These are phyloP conservation scores for Petroica traversi DNA, from an alignment of 2,113 vertebrate genomes.

Conservation along the genomic window DNA sequence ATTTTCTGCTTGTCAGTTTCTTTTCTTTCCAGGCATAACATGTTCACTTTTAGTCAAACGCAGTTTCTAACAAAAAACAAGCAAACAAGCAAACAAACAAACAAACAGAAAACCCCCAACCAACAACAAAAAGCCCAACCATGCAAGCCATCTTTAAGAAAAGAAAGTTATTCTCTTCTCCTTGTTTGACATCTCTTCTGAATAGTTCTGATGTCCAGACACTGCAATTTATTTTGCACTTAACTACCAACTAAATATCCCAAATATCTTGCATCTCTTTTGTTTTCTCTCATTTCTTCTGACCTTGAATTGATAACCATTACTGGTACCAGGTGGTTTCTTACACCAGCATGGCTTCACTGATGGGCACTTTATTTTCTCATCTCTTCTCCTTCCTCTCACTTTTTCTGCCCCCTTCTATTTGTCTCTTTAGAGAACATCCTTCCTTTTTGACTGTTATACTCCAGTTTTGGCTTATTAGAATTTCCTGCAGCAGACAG, in stretches of 20 bases:
- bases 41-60: neutral
- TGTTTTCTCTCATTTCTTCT: neutral
- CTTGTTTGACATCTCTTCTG: neutral
- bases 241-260: neutral
- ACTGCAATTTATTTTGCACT: neutral
- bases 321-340: neutral
- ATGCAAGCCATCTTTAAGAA: neutral
- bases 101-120: too few species aligned
- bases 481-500: neutral
- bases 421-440: neutral
- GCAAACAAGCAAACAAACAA: neutral
- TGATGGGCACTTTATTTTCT: neutral
- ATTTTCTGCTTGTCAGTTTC: neutral
- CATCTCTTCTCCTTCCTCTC: neutral
- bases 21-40: neutral
- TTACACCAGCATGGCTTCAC: neutral
- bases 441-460: neutral
- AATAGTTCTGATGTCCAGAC: neutral
- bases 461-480: neutral
- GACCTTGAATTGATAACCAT: neutral
- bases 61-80: neutral
- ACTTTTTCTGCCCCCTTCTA: neutral
- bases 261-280: neutral
- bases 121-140: neutral
- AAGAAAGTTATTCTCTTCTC: neutral